Evolutionary conservation across 2,797 vertebrate species (phyloP), one percentile per base, ranked within the genome.

Genomic region (Scolopax rusticola): DNA sequence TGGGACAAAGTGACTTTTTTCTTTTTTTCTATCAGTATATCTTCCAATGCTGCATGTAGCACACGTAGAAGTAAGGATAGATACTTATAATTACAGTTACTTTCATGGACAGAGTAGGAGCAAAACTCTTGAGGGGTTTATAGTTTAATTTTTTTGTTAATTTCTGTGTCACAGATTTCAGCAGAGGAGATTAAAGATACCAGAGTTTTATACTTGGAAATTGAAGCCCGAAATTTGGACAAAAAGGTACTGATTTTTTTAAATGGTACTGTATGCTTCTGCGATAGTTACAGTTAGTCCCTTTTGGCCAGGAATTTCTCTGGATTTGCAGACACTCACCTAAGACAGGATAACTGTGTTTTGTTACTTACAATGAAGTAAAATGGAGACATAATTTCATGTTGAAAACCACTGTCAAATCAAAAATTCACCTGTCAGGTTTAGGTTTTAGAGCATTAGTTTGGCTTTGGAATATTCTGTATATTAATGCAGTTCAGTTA

Each of bases 121-220:
- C 18, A 69, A 71, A 87, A 67, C 13, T 54, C 12, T 54, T 54
- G 16, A 48, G 45, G 19, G 7, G 30, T 79, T 77, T 74, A 33
- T 84, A 67, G 20, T 50, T 70, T 61, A 11, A 14, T 13, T 8
- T 3, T 38, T 32, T 16, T 41, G 12, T 3, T 1, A 33, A 59
- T 78, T 64, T 75, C 38, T 12, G 11, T 79, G 74, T 19, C 33
- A 36, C 90, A 99, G 99, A 89, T 99, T 92, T 97, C 98, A 43
- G 99, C 99, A 61, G 99, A 99, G 83, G 99, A 99, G 97, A 96
- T 99, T 33, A 99, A 98, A 90, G 99, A 99, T 96, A 99, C 98
- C 86, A 98, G 98, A 91, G 96, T 98, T 87, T 98, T 99, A 33
- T 97, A 97, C 76, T 84, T 99, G 95, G 99, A 99, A 90, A 69